Evolutionary conservation across 2,888 invertebrate genomes (phyloP).

Genomic region (Schizotus pectinicornis): DNA sequence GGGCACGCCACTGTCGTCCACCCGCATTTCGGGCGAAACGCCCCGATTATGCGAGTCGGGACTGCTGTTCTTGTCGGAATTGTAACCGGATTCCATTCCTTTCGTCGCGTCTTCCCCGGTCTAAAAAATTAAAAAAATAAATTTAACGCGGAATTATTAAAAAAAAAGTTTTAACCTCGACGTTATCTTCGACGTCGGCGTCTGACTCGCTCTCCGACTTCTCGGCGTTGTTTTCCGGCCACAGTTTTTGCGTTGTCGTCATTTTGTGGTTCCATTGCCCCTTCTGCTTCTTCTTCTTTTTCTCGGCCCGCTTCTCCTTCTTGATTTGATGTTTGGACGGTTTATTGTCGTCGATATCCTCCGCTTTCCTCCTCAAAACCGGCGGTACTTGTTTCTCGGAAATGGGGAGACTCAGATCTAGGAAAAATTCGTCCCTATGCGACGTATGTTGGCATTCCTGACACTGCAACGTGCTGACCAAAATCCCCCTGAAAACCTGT

Average conservation of each 20-base stretch:
- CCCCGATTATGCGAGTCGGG: conserved; percentile 50
- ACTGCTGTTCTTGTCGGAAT: conserved; percentile 62
- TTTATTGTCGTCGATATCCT: conserved; percentile 61
- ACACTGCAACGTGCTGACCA: conserved; percentile 89
- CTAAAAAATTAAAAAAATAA: conserved; percentile 5
- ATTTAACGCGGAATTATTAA: too few species aligned
- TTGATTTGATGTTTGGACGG: conserved; percentile 71
- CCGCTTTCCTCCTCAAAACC: conserved; percentile 59
- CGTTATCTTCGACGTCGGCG: conserved; percentile 82
- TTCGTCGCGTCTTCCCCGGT: conserved; percentile 40
- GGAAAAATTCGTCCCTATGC: conserved; percentile 87
- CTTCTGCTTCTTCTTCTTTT: conserved; percentile 63
- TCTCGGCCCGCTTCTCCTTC: conserved; percentile 66
- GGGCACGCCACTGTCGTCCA: conserved; percentile 53
- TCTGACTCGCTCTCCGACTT: conserved; percentile 76
- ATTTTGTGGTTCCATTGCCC: conserved; percentile 41
- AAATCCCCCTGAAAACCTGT: conserved; percentile 90
- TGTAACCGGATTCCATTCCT: conserved; percentile 71
- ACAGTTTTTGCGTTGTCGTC: conserved; percentile 3
- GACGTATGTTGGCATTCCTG: conserved; percentile 88
- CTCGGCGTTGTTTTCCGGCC: conserved; percentile 52
- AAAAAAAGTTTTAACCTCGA: conserved; percentile 58
- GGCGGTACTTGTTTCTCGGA: conserved; percentile 78
- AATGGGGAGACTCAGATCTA: conserved; percentile 94
- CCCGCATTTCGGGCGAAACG: conserved; percentile 46